Evolutionary conservation across 2,888 invertebrate species (phyloP).

Genomic region (Xestia c-nigrum): DNA sequence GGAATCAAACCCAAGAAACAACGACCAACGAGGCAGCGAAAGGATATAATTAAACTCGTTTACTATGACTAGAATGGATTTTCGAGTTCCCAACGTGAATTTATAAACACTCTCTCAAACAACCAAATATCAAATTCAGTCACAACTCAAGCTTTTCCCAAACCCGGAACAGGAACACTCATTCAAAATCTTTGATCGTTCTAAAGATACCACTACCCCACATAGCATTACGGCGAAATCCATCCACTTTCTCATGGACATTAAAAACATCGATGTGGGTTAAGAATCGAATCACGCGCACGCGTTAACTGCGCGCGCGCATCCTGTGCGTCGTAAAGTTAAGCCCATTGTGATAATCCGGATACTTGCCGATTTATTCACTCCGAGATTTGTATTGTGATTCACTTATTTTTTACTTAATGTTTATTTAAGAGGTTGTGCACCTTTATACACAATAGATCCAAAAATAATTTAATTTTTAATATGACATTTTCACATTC

Average conservation of each 20-base stretch:
- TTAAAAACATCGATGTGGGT: slow-evolving; percentile 66
- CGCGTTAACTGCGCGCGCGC: slow-evolving; percentile 61
- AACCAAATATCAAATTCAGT: slow-evolving; percentile 5
- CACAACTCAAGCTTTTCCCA: slow-evolving; percentile 2
- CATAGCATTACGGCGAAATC: slow-evolving; percentile 46
- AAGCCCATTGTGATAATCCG: slow-evolving; percentile 53
- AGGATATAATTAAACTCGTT: too few species aligned
- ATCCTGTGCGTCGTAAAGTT: slow-evolving; percentile 62
- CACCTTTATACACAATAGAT: slow-evolving; percentile 1
- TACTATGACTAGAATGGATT: too few species aligned
- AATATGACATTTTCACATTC: slow-evolving; percentile 10
- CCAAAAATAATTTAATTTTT: slow-evolving; percentile 1
- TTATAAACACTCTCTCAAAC: background rate
- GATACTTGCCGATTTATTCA: slow-evolving; percentile 61
- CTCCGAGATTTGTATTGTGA: slow-evolving; percentile 27
- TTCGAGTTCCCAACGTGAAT: background rate
- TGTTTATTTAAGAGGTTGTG: slow-evolving; percentile 17
- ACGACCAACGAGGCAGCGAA: too few species aligned
- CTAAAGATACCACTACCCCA: slow-evolving; percentile 35
- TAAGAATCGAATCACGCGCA: slow-evolving; percentile 71
- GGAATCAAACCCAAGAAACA: too few species aligned
- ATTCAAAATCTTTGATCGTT: slow-evolving; percentile 41
- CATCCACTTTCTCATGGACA: slow-evolving; percentile 58
- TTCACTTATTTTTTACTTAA: slow-evolving; percentile 52
- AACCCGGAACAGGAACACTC: slow-evolving; percentile 48